Base-by-base conservation (phyloP, 30 jellyfish, hydroid and myxozoan genomes). In the Catostylus mosaicus region DNA sequence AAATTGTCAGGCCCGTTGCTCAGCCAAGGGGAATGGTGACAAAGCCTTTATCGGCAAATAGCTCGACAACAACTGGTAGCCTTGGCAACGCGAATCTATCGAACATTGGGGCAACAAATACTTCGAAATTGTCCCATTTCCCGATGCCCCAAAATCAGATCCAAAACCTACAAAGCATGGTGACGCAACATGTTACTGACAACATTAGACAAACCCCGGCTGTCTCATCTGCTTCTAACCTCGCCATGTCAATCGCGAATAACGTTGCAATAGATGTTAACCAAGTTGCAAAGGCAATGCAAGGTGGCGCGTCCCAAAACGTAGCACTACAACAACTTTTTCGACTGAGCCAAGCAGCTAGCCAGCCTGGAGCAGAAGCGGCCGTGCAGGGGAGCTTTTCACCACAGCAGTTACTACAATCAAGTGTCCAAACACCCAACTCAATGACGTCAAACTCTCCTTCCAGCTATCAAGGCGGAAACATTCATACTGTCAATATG, bases 341-440 rank as follows among this genome's bases (percentile, higher is more conserved):
- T 23, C 77, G 80, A 23, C 65, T 80, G 31, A 80, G 90, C 65
- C 90, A 80, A 26, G 90, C 90, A 29, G 90, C 90, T 22, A 56
- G 77, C 14, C 70, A 65, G 31, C 54, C 84, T 3, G 79, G 71
- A 7, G 54, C 52, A 29, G 71, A 48, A 20, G 52, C 79, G 56
- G 24, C 77, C 4, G 0, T 77, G 19, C 74, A 75, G 45, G 80
- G 66, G 16, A 16, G 22, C 45, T 48, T 68, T 2, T 27, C 85
- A 7, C 33, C 75, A 8, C 56, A 48, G 31, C 74, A 30, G 75
- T 66, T 52, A 22, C 62, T 12, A 14, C 62, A 74, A n/a, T n/a
- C 85, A 16, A 31, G 34, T 37, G 37, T 23, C 36, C 74, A 48
- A 30, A 32, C 75, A 51, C 37, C 33, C 3, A 37, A 20, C 37